Evolutionary conservation across 92 coral and sea anemone genomes (phyloP), one percentile per base, ranked within the genome.

Genomic region (Umimayanthus kanabou): DNA sequence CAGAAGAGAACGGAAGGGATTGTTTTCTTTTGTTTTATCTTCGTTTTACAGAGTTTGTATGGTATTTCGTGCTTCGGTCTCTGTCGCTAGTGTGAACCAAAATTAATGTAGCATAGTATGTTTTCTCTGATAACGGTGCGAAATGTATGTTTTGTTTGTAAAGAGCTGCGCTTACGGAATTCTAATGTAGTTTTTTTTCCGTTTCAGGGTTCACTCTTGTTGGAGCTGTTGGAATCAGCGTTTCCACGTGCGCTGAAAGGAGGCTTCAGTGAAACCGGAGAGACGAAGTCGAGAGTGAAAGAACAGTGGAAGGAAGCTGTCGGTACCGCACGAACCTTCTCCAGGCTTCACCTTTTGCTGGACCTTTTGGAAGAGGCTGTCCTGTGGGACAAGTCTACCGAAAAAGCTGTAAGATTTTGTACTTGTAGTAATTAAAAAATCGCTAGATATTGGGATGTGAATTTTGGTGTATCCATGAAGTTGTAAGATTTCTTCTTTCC

Each of bases 301-400:
- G 88, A 87, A 33, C 10, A 74, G 33, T 97, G 99, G 99, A 47
- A 85, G 70, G 94, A 90, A 25, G 89, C 92, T 22, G 98, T 90
- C 71, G 65, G 89, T 84, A 40, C 81, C 9, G 94, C 98, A 5
- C 33, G 84, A 37, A 97, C 99, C 23, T 86, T 89, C 30, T 92
- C 99, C 73, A 94, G 97, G n/a, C 89, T 92, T 4, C 96, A 96
- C 82, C 93, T 97, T 6, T 87, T 96, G 76, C 81, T 94, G 15
- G 95, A 85, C 57, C 69, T 95, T 81, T 83, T 97, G 77, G 99
- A 95, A 73, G 93, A 90, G 67, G 93, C 92, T 4, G 84, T 97
- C 11, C 84, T 91, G 30, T 97, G 99, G 99, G 96, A 93, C 77
- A 80, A 82, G 65, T 95, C 95, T 71, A 90, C 95, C 25, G 94